Base-by-base conservation (phyloP, 2,113 vertebrate genomes). In the Callaeas wilsoni region DNA sequence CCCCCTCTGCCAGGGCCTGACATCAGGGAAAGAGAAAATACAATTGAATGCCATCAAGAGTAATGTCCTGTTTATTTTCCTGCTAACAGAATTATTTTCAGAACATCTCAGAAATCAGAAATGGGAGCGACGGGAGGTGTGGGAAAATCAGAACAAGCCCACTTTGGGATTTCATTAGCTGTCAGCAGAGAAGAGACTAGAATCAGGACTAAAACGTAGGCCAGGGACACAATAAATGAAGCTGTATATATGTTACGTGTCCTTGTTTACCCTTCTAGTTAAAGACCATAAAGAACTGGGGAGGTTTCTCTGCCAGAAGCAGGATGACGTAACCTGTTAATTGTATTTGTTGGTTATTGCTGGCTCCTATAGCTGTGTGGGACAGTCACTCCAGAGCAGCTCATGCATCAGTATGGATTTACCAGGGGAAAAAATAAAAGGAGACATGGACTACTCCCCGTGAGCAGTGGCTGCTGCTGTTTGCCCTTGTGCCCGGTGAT, bases 21-120 rank as follows among this genome's bases (percentile, higher is more conserved):
- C 90, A 97, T 94, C 90, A 92, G 86, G 92, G 88, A 95, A 95
- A 95, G 88, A 93, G 86, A 95, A 96, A 96, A 92, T 84, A 96
- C 94, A 96, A 95, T 96, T 89, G 94, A 88, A 96, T 93, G 25
- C 57, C 86, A 95, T 95, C 80, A 95, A 92, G 84, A 96, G 69
- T 71, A 94, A 96, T 95, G 93, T 92, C 84, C 94, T 96, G 94
- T 95, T 96, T 95, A 65, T 90, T 95, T 95, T 96, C 90, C 93
- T 95, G 90, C 92, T 94, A 90, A 39, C 47, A 71, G 64, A 91
- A 96, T 93, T 92, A 70, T 92, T 95, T 95, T 93, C 92, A 87
- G 90, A 82, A 89, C 93, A 81, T 59, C 59, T 88, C 71, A 86
- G 59, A 85, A 93, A 90, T 78, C 69, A 89, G 64, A 94, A 94